Base-by-base conservation (phyloP, 2,888 invertebrate species). In the Tridacna crocea region DNA sequence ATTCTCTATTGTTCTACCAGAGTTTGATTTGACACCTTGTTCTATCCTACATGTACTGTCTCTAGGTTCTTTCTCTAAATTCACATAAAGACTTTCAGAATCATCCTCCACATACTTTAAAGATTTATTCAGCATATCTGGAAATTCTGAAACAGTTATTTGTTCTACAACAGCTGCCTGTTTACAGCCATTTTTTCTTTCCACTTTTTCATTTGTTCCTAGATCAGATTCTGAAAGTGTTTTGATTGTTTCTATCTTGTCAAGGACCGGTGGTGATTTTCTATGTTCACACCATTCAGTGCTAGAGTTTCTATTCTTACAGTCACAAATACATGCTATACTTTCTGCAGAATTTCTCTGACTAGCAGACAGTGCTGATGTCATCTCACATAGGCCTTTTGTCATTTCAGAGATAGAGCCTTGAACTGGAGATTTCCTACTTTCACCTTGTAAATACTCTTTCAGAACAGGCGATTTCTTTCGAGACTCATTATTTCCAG, bases 241-340 rank as follows among this genome's bases (percentile, higher is more conserved):
- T 22, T 61, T 19, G 46, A 46, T 46, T 17, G n/a, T 46, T 17
- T 19, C 66, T 19, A 0, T 46, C 2, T 66, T 17, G n/a, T 66
- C 47, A 15, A 46, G 0, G 0, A 36, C 17, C 4, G 36, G 11
- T 19, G 86, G 76, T 8, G 86, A 77, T 19, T 81, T 70, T 66
- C 82, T 82, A 13, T 79, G 65, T 77, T 76, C 81, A 55, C 82
- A 83, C 82, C 86, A 86, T 22, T 79, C 78, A 19, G 72, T 47
- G 24, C 77, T 63, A 12, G 77, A 75, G 26, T 55, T 58, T 61
- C 75, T 82, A 26, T 86, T 82, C 63, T 86, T 82, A 84, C 86
- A 86, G 68, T 82, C 79, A 84, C 86, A 86, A 17, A 84, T 84
- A 80, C 86, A 86, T 13, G 70, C 82, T 19, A 86, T 84, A 77